A percentile compares a stretch with the other conserved stretches of the same genome.
These are phyloP conservation scores for Tetrao urogallus DNA, from an alignment of 2,113 vertebrate species.

Conservation along the genomic window DNA sequence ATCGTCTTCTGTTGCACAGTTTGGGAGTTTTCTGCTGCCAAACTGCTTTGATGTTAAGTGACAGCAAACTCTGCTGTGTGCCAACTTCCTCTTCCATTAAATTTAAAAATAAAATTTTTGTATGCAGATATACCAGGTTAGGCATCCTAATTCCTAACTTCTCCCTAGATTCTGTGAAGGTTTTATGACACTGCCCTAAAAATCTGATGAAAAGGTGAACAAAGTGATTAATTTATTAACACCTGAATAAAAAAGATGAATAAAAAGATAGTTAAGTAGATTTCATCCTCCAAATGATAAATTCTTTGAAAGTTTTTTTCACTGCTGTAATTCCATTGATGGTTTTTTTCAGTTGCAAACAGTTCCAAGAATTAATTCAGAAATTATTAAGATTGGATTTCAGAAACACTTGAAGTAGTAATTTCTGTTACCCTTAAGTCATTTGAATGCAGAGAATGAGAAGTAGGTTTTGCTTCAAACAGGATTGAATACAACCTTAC, in stretches of 20 bases:
- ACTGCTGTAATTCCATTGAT: neutral
- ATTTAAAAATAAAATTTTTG: neutral
- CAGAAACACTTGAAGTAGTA: neutral
- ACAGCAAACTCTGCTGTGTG: neutral
- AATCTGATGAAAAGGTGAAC: neutral
- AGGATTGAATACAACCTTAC: neutral
- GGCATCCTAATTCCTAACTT: neutral
- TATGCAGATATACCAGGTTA: neutral
- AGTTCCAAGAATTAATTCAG: neutral
- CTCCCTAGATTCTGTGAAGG: neutral
- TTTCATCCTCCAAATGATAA: neutral
- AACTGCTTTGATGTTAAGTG: rapidly evolving
- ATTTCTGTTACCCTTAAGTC: neutral
- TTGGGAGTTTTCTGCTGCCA: neutral
- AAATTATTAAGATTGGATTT: neutral
- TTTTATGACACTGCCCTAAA: neutral
- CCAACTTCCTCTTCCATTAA: neutral
- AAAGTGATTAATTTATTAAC: neutral
- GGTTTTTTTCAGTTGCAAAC: neutral
- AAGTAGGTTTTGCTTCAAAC: neutral
- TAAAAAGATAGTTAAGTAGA: neutral
- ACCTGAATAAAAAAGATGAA: neutral
- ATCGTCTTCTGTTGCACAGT: neutral
- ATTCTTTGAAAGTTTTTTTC: neutral
- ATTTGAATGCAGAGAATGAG: neutral